These are phyloP conservation scores for Poecilia latipinna DNA, from an alignment of 2,113 vertebrate species.

Conservation along the genomic window DNA sequence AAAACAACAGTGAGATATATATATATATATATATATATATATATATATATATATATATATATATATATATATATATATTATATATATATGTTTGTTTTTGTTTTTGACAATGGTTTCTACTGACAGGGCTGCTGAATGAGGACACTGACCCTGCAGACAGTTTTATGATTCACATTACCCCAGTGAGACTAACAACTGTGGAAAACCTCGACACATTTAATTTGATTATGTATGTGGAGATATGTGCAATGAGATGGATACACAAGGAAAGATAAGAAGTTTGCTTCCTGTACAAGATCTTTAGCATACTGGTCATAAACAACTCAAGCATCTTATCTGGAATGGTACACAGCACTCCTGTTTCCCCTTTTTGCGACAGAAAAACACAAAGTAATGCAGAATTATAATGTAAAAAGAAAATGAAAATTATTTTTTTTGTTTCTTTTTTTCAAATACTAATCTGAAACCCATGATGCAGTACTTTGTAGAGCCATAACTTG, in stretches of 20 bases:
- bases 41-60: too few species aligned
- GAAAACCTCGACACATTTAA: not conserved
- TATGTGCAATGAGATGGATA: not conserved
- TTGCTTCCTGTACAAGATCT: not conserved
- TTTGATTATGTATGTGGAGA: not conserved
- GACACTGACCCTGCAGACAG: constrained; percentile 3
- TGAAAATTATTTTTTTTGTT: not conserved
- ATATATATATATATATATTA: too few species aligned
- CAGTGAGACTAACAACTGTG: constrained; percentile 13
- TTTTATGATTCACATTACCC: not conserved
- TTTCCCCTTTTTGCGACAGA: not conserved
- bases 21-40: too few species aligned
- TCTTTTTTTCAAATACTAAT: not conserved
- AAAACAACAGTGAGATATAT: not conserved
- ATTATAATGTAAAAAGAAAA: not conserved
- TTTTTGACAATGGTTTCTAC: constrained; percentile 4
- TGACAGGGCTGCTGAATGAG: constrained; percentile 1
- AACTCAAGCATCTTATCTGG: not conserved
- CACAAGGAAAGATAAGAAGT: not conserved
- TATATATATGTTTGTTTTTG: too few species aligned
- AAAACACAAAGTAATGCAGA: not conserved
- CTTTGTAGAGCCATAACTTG: too few species aligned
- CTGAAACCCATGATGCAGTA: too few species aligned
- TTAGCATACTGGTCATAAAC: not conserved
- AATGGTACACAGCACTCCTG: not conserved